Percentiles rank a stretch among this genome's conserved stretches.
phyloP scores from a whole-genome alignment of 2,797 vertebrate species.

The Acanthopagrus latus region DNA sequence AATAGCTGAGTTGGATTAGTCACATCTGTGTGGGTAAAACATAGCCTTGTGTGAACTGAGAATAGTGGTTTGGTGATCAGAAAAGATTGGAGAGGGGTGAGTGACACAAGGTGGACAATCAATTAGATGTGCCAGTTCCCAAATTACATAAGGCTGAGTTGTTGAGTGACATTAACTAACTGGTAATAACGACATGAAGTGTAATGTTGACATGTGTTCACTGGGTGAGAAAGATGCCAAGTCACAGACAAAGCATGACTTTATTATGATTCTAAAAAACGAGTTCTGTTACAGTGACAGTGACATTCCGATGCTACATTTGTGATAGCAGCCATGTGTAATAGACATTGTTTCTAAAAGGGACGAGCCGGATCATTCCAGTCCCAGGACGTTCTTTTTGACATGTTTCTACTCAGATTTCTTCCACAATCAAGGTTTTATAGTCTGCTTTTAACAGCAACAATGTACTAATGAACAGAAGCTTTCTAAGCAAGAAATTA shows the following conservation, averaged over 20 bases:
- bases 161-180: conserved; percentile 9
- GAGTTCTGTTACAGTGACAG: conserved; percentile 11
- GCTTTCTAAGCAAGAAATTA: conserved; percentile 30
- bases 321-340: not conserved
- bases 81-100: not conserved
- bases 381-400: not conserved
- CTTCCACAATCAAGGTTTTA: not conserved
- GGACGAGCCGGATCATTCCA: conserved; percentile 3
- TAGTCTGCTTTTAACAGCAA: conserved; percentile 17
- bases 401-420: not conserved
- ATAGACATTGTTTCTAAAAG: not conserved
- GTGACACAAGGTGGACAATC: not conserved
- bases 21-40: conserved; percentile 12
- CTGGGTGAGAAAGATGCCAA: not conserved
- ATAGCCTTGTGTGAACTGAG: not conserved
- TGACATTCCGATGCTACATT: conserved; percentile 3
- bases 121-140: conserved; percentile 11
- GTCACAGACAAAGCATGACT: not conserved
- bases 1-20: conserved; percentile 57
- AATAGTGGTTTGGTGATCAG: not conserved
- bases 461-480: conserved; percentile 3
- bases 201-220: not conserved
- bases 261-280: not conserved
- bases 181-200: not conserved
- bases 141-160: not conserved